Evolutionary conservation across 2,797 vertebrate species (phyloP).

Genomic region (Channa striata): DNA sequence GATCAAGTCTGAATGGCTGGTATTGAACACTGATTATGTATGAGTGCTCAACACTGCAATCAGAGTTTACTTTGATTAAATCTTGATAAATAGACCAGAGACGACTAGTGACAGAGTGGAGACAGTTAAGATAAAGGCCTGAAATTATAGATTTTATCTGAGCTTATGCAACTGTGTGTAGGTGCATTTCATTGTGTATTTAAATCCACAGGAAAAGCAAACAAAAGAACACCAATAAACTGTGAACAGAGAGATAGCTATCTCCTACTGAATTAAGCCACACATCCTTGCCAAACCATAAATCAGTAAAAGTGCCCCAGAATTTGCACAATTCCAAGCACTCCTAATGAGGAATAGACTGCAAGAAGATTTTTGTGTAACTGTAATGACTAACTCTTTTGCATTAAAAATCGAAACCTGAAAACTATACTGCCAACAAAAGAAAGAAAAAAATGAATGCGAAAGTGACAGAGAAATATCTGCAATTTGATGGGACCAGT

Average conservation of each 20-base stretch:
- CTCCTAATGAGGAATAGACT: not conserved
- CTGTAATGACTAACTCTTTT: not conserved
- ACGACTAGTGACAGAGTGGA: conserved; percentile 21
- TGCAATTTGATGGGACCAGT: too few relatives aligned
- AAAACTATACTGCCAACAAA: not conserved
- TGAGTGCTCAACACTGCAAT: conserved; percentile 43
- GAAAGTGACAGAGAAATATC: not conserved
- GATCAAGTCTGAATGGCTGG: conserved; percentile 42
- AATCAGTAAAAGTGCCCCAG: not conserved
- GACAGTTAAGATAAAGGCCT: conserved; percentile 35
- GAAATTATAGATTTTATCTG: conserved; percentile 2
- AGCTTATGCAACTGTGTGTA: not conserved
- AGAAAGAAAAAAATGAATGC: not conserved
- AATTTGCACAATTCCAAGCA: conserved; percentile 4
- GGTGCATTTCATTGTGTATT: not conserved
- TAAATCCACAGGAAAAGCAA: not conserved
- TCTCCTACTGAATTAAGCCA: not conserved
- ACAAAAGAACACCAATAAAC: not conserved
- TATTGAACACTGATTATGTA: conserved; percentile 43
- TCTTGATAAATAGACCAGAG: conserved; percentile 33
- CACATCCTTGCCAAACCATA: rapidly evolving
- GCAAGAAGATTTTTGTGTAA: too few relatives aligned
- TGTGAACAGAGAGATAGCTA: not conserved
- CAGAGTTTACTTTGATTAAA: conserved; percentile 59
- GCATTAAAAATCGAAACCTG: not conserved